These are phyloP conservation scores for Albula goreensis DNA, from an alignment of 2,113 vertebrate genomes.

Conservation along the genomic window DNA sequence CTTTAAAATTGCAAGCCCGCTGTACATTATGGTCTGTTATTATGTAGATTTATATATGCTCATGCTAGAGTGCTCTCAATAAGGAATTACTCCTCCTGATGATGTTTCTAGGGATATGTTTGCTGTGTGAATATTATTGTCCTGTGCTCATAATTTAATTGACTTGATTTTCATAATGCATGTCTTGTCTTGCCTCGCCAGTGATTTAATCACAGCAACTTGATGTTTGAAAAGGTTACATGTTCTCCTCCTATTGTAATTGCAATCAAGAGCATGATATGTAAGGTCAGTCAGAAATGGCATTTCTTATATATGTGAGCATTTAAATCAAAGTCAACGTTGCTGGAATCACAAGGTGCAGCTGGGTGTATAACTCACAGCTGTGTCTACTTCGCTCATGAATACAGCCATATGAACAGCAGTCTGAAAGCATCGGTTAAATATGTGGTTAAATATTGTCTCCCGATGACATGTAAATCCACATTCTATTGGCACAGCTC, in stretches of 20 bases:
- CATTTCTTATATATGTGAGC: background rate
- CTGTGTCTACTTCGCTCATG: background rate
- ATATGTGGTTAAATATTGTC: background rate
- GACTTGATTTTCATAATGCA: background rate
- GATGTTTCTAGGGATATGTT: conserved; percentile 9
- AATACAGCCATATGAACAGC: background rate
- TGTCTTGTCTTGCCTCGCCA: background rate
- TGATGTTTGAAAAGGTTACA: background rate
- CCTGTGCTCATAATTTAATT: conserved; percentile 4
- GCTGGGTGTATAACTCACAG: background rate
- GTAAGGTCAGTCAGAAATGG: background rate
- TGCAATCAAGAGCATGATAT: background rate
- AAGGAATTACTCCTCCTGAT: background rate
- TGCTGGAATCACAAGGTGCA: background rate
- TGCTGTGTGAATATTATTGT: conserved; percentile 3
- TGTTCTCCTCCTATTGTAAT: background rate
- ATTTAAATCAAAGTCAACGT: background rate
- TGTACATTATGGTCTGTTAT: too few relatives aligned
- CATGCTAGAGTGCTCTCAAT: too few relatives aligned
- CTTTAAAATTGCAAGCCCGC: too few relatives aligned
- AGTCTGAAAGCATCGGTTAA: background rate
- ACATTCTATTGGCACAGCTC: background rate
- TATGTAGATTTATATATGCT: too few relatives aligned
- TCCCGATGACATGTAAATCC: background rate
- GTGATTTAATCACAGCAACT: conserved; percentile 13